Evolutionary conservation across 2,888 invertebrate genomes (phyloP).

Genomic region (Pelosia muscerda): DNA sequence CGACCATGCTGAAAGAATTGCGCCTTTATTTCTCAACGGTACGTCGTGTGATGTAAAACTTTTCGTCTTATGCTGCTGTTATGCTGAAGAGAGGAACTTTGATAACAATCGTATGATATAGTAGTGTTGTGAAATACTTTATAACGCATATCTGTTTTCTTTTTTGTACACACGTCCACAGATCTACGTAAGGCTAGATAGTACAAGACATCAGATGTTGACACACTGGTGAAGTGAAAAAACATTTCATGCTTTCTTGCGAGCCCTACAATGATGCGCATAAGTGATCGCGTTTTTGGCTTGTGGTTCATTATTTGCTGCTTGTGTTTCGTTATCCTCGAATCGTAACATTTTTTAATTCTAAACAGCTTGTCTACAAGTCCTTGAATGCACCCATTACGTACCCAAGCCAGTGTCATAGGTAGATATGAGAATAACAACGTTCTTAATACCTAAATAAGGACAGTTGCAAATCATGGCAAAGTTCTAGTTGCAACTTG

Average conservation of each 20-base stretch:
- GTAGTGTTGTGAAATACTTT: constrained; percentile 7
- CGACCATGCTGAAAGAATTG: constrained; percentile 29
- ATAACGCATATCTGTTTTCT: neutral
- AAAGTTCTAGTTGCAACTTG: neutral
- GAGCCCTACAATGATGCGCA: too few relatives aligned
- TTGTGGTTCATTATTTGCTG: too few relatives aligned
- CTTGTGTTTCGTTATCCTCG: too few relatives aligned
- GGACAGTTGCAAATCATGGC: neutral
- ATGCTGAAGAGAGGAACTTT: constrained; percentile 11
- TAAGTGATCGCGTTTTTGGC: too few relatives aligned
- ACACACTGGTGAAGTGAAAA: too few relatives aligned
- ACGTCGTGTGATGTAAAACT: constrained; percentile 26
- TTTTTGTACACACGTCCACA: neutral
- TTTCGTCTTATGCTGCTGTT: constrained; percentile 27
- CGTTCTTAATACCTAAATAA: neutral
- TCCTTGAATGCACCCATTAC: too few relatives aligned
- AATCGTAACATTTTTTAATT: too few relatives aligned
- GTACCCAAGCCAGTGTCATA: neutral
- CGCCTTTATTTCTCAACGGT: constrained; percentile 24
- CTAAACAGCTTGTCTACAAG: too few relatives aligned
- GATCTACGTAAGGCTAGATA: neutral
- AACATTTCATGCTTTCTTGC: too few relatives aligned
- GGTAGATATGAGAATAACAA: neutral
- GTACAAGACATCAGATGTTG: neutral
- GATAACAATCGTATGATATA: constrained; percentile 14